Conservation (phyloP, 2,888 invertebrate species). For the Melipona bicolor region DNA sequence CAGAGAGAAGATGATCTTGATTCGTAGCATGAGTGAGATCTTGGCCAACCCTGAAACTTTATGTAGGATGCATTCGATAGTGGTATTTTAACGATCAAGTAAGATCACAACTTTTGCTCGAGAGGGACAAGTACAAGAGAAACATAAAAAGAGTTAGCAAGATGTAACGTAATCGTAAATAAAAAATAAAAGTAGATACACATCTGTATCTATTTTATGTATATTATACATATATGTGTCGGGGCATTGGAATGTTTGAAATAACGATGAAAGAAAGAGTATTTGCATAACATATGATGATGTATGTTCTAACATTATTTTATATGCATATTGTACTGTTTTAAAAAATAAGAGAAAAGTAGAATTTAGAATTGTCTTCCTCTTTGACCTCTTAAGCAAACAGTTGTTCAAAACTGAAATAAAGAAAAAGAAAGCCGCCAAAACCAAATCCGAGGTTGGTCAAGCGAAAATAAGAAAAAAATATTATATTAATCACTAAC, state of each 20-base stretch:
- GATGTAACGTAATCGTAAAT: constrained; percentile 51
- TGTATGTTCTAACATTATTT: constrained; percentile 61
- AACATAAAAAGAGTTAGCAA: constrained; percentile 28
- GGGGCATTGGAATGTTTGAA: constrained; percentile 59
- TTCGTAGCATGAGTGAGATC: constrained; percentile 87
- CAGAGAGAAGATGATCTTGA: constrained; percentile 95
- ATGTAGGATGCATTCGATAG: constrained; percentile 29
- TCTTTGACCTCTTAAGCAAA: constrained; percentile 71
- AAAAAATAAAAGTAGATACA: constrained; percentile 36
- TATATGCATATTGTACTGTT: constrained; percentile 61
- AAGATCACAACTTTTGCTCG: constrained; percentile 67
- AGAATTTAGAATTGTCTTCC: constrained; percentile 68
- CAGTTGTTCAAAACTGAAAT: constrained; percentile 56
- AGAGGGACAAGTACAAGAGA: constrained; percentile 60
- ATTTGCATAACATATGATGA: constrained; percentile 47
- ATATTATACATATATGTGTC: constrained; percentile 40
- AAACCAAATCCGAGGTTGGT: constrained; percentile 68
- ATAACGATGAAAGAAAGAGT: constrained; percentile 41
- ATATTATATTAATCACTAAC: constrained; percentile 50
- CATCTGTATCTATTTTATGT: constrained; percentile 43
- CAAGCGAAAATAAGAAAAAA: constrained; percentile 59
- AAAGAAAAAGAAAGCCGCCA: constrained; percentile 30
- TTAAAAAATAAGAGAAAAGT: constrained; percentile 53
- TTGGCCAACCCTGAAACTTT: constrained; percentile 78
- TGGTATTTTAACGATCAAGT: constrained; percentile 43